Conservation (phyloP, 2,888 invertebrate species). For the Drosophila ezoana region DNA sequence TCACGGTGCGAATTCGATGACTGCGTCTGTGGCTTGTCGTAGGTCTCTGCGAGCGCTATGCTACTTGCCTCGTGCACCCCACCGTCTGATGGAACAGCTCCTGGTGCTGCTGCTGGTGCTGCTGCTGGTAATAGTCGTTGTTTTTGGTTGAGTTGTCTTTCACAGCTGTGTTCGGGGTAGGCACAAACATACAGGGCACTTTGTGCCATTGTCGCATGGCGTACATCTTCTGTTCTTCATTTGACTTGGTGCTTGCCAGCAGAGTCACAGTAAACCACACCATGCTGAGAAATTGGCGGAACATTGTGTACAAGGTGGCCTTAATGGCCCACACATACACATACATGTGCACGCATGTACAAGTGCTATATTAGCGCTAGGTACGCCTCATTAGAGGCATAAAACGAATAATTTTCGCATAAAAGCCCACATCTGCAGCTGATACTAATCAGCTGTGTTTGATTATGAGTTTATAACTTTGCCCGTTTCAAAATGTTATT, state of each 20-base stretch:
- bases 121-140: slow-evolving; percentile 56
- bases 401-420: slow-evolving; percentile 43
- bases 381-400: slow-evolving; percentile 48
- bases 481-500: slow-evolving; percentile 15
- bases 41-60: slow-evolving; percentile 33
- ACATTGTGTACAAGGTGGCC: slow-evolving; percentile 26
- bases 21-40: slow-evolving; percentile 53
- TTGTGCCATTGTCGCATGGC: slow-evolving; percentile 48
- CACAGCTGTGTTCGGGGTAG: slow-evolving; percentile 30
- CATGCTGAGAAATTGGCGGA: slow-evolving; percentile 45
- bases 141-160: slow-evolving; percentile 41
- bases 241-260: slow-evolving; percentile 43
- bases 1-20: slow-evolving; percentile 57
- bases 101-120: slow-evolving; percentile 20
- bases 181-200: slow-evolving; percentile 12
- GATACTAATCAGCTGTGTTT: slow-evolving; percentile 24
- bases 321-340: slow-evolving; percentile 35
- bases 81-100: slow-evolving; percentile 1
- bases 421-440: slow-evolving; percentile 26
- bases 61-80: background rate
- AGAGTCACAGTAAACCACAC: slow-evolving; percentile 32
- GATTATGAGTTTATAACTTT: slow-evolving; percentile 8
- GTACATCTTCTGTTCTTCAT: slow-evolving; percentile 56
- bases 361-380: slow-evolving; percentile 26
- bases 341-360: slow-evolving; percentile 24